Percentiles rank a stretch among this genome's conserved stretches.
phyloP scores from a whole-genome alignment of 1,140 invertebrate genomes.

The Platyura marginata region DNA sequence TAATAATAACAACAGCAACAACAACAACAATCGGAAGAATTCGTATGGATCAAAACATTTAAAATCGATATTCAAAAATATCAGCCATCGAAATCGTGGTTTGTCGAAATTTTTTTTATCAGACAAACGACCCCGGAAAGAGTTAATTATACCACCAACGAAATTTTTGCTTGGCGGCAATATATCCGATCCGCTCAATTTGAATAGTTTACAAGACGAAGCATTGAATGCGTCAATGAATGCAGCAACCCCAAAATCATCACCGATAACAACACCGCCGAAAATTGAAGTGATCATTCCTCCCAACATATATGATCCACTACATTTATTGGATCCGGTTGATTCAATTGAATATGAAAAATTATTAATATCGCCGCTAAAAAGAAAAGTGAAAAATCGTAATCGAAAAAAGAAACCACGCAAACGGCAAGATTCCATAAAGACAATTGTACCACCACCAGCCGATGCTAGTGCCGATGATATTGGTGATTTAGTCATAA shows the following conservation, averaged over 20 bases:
- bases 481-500: neutral
- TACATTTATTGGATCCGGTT: constrained; percentile 67
- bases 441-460: neutral
- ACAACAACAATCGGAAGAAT: neutral
- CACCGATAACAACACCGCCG: constrained; percentile 60
- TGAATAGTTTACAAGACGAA: constrained; percentile 81
- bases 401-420: constrained; percentile 15
- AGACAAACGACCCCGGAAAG: constrained; percentile 52
- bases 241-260: constrained; percentile 74
- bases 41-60: neutral
- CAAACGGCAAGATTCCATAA: neutral
- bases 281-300: constrained; percentile 82
- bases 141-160: constrained; percentile 60
- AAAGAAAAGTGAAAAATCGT: constrained; percentile 16
- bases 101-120: constrained; percentile 36
- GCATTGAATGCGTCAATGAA: constrained; percentile 71
- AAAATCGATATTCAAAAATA: neutral
- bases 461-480: neutral
- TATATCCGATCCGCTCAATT: constrained; percentile 84
- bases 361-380: constrained; percentile 30
- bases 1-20: neutral
- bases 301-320: constrained; percentile 76
- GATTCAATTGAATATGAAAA: constrained; percentile 65
- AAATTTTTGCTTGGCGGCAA: constrained; percentile 91
- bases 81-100: neutral